Base-by-base conservation (phyloP, 1,140 invertebrate species). In the Drosophila bocki region DNA sequence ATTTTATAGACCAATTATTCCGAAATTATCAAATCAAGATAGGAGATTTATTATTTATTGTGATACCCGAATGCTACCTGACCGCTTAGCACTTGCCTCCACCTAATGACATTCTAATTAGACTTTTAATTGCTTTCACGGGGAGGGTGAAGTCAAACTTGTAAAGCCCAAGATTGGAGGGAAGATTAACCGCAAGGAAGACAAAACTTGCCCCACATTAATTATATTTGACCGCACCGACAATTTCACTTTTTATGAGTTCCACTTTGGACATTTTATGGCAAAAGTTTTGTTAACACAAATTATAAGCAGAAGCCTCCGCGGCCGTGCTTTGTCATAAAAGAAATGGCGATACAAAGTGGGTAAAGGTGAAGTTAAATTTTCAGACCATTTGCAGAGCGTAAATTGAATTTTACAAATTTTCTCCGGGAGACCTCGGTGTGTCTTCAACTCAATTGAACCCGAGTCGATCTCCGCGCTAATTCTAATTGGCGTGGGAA, bases 401-500 rank as follows among this genome's bases (percentile, higher is more conserved):
- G 74, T 67, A 82, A 86, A 88, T 87, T 88, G 80, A 88, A 86
- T 86, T 75, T 56, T 58, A 45, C 13, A 51, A 79, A 80, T 68
- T 75, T 60, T 47, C 61, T 64, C 26, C 15, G 12, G 54, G n/a
- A 56, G 62, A 60, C 48, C 42, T 77, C 62, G 62, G n/a, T 13
- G 42, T 29, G n/a, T 39, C n/a, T 35, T 58, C 44, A 47, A 72
- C 19, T 42, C 67, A 72, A 72, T 72, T 72, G 69, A 60, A 59
- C 50, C 26, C 65, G 29, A 9, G 32, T 41, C 65, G 65, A 35
- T 29, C 8, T 56, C 19, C 19, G 33, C 50, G 48, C 50, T 75
- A 78, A 78, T 87, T 87, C 80, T 90, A 87, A 87, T 87, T 87
- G 84, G 84, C 84, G 84, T 87, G 84, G 85, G 85, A 87, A 86